Base-by-base conservation (phyloP, 1,140 invertebrate genomes). In the Magallana gigas region DNA sequence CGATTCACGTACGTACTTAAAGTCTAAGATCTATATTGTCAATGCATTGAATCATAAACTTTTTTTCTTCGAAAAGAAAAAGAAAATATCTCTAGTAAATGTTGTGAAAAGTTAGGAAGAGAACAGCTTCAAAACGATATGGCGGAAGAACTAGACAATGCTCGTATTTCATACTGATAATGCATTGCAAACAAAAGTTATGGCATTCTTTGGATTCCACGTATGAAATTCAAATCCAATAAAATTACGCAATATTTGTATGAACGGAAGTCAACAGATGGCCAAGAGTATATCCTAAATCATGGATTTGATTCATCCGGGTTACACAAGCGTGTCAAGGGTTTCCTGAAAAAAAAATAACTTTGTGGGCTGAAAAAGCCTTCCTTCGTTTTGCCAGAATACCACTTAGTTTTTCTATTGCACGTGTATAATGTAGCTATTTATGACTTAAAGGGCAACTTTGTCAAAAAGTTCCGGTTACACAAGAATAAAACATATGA, bases 241-340 rank as follows among this genome's bases (percentile, higher is more conserved):
- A 76, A 48, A 11, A 11, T 36, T 76, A 29, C 14, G 68, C 9
- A 76, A 29, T 76, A 62, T 62, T 62, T 62, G 60, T 62, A 62
- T 62, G 60, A 6, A 12, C 14, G 11, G 68, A 76, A 11, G 68
- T 76, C 68, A 76, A 76, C 68, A 76, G 68, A 76, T 76, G 68
- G 68, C 23, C 23, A 48, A 48, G 3, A 48, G 36, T 48, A 48
- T 48, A 48, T 48, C 36, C 36, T 48, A 48, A 5, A 48, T 48
- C 36, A 48, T 0, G 36, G 5, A 48, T 48, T 48, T 48, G 2
- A 48, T 48, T 48, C 36, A 48, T 48, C 36, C 3, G 36, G 36
- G 36, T 48, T 5, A n/a, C 18, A 8, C 16, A 18, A 64, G 16
- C 60, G 18, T 29, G 23, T 36, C 68, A 29, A 62, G 68, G 23